These are phyloP conservation scores for Ennomos fuscantarius DNA, from an alignment of 2,888 invertebrate genomes.

Conservation along the genomic window DNA sequence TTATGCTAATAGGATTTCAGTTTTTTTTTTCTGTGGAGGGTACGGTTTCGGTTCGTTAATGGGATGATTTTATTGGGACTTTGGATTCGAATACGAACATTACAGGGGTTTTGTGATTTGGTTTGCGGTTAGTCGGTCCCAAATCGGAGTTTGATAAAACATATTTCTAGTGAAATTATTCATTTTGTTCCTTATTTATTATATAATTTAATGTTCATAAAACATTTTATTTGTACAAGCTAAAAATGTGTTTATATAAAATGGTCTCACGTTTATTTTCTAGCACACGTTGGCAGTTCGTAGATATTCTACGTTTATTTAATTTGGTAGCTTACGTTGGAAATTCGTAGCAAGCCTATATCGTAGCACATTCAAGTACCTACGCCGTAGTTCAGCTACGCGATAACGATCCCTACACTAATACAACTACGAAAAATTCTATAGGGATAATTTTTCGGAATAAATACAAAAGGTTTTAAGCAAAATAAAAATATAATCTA, in stretches of 20 bases:
- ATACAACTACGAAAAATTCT: background rate
- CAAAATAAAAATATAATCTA: conserved; percentile 39
- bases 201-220: too few relatives aligned
- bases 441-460: conserved; percentile 1
- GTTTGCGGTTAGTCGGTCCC: conserved; percentile 38
- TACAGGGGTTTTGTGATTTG: conserved; percentile 45
- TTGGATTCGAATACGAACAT: conserved; percentile 46
- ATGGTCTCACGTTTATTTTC: too few relatives aligned
- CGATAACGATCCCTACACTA: background rate
- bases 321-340: background rate
- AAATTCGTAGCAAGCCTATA: background rate
- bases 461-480: conserved; percentile 19
- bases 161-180: background rate
- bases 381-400: conserved; percentile 15
- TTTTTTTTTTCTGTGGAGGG: conserved; percentile 47
- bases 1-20: conserved; percentile 54
- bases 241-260: too few relatives aligned
- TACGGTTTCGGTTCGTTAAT: conserved; percentile 52
- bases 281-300: too few relatives aligned
- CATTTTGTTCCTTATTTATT: too few relatives aligned
- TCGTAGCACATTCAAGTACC: conserved; percentile 6
- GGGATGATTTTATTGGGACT: conserved; percentile 47
- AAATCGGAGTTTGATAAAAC: conserved; percentile 34
- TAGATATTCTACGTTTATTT: too few relatives aligned
- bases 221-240: too few relatives aligned